Percentiles rank a stretch among this genome's conserved stretches.
phyloP scores from a whole-genome alignment of 1,140 invertebrate genomes.

The Chironomus striatipennis region DNA sequence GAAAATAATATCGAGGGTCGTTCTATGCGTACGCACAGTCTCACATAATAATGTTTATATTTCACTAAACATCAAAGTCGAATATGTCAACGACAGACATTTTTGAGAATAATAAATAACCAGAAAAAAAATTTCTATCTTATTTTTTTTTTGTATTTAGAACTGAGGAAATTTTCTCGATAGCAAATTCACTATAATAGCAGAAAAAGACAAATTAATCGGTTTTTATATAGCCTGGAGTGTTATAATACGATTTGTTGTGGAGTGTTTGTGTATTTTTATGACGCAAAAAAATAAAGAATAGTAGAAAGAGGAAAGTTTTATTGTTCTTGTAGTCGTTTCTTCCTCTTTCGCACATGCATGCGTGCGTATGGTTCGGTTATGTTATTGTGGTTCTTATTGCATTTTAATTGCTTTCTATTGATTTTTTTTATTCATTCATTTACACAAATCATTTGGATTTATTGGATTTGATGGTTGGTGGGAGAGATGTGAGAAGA shows the following conservation, averaged over 20 bases:
- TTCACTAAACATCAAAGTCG: constrained; percentile 20
- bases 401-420: constrained; percentile 18
- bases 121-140: not conserved
- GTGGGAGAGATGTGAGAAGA: no score
- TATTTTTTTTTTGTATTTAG: not conserved
- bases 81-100: constrained; percentile 10
- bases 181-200: not conserved
- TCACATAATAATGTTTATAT: not conserved
- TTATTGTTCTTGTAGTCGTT: constrained; percentile 11
- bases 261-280: not conserved
- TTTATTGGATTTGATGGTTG: no score
- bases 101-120: constrained; percentile 20
- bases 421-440: constrained; percentile 14
- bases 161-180: not conserved
- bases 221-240: constrained; percentile 22
- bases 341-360: not conserved
- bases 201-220: constrained; percentile 21
- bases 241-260: constrained; percentile 22
- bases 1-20: not conserved
- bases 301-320: constrained; percentile 7
- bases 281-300: not conserved
- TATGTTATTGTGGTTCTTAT: constrained; percentile 17
- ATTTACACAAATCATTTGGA: not conserved
- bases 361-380: not conserved
- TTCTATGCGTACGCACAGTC: not conserved